Percentiles rank a stretch among this genome's conserved stretches.
Conservation (phyloP, 2,113 vertebrate genomes). For the Microcebus ravelobensis region DNA sequence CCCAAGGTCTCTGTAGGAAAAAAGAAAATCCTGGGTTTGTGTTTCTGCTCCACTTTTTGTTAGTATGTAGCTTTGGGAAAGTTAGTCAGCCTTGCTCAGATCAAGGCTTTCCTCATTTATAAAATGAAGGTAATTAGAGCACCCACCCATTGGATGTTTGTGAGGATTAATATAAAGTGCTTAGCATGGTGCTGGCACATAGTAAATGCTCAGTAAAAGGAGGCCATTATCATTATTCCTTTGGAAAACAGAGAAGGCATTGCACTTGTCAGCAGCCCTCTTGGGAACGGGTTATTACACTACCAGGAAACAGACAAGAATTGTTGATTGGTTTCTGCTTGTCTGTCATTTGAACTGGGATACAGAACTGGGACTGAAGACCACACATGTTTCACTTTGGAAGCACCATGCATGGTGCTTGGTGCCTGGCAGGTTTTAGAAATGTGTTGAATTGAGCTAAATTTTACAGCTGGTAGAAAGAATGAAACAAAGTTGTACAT, state of each 20-base stretch:
- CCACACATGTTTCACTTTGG: neutral
- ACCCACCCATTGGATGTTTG: neutral
- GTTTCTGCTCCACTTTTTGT: neutral
- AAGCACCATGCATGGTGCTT: neutral
- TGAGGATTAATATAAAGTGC: neutral
- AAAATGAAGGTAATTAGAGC: slow-evolving; percentile 52
- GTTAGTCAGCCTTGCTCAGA: neutral
- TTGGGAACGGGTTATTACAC: slow-evolving; percentile 25
- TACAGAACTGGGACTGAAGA: slow-evolving; percentile 4
- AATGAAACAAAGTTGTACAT: neutral
- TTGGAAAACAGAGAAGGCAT: slow-evolving; percentile 54
- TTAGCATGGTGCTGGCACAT: neutral
- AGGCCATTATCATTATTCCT: neutral
- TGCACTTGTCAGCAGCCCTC: slow-evolving; percentile 34
- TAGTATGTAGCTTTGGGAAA: slow-evolving; percentile 23
- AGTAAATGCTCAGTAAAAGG: slow-evolving; percentile 60
- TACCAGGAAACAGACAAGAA: slow-evolving; percentile 50
- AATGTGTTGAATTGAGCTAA: slow-evolving; percentile 7
- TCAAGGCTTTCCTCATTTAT: neutral
- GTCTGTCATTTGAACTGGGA: slow-evolving; percentile 29
- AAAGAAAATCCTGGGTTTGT: slow-evolving; percentile 2
- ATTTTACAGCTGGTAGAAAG: slow-evolving; percentile 7
- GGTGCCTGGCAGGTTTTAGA: neutral
- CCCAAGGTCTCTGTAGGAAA: neutral
- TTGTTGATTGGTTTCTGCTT: slow-evolving; percentile 42